These are phyloP conservation scores for Tachypleus tridentatus DNA, from an alignment of 1,140 invertebrate species.

Conservation along the genomic window DNA sequence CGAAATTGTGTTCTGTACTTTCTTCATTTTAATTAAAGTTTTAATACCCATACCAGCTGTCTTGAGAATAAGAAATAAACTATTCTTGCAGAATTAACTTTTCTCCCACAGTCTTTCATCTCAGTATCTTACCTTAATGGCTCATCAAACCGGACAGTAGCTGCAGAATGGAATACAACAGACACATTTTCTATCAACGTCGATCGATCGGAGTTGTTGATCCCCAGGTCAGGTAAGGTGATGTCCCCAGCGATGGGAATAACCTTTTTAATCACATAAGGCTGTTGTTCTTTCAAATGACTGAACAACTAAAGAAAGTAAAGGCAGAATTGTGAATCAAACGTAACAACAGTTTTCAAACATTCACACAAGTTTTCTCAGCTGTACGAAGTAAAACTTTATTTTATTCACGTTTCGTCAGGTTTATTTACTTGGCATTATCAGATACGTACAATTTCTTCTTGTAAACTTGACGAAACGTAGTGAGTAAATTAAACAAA, in stretches of 20 bases:
- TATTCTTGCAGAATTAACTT: no score
- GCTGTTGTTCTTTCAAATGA: slow-evolving; percentile 3
- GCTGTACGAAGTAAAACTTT: slow-evolving; percentile 66
- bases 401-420: background rate
- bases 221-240: slow-evolving; percentile 70
- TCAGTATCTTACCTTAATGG: slow-evolving; percentile 30
- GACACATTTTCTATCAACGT: slow-evolving; percentile 41
- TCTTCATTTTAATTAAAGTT: no score
- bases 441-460: no score
- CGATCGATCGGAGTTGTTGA: slow-evolving; percentile 61
- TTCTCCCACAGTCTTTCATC: background rate
- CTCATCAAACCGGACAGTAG: slow-evolving; percentile 40
- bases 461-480: no score
- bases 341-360: background rate
- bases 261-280: slow-evolving; percentile 45
- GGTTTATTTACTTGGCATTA: background rate
- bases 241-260: slow-evolving; percentile 84
- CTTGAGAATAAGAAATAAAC: no score
- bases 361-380: slow-evolving; percentile 40
- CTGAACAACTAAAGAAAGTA: slow-evolving; percentile 11
- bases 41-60: no score
- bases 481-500: no score
- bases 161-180: slow-evolving; percentile 40
- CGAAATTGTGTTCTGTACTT: no score
- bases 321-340: background rate